Conservation (phyloP, 2,113 vertebrate species). For the Azemiops feae region DNA sequence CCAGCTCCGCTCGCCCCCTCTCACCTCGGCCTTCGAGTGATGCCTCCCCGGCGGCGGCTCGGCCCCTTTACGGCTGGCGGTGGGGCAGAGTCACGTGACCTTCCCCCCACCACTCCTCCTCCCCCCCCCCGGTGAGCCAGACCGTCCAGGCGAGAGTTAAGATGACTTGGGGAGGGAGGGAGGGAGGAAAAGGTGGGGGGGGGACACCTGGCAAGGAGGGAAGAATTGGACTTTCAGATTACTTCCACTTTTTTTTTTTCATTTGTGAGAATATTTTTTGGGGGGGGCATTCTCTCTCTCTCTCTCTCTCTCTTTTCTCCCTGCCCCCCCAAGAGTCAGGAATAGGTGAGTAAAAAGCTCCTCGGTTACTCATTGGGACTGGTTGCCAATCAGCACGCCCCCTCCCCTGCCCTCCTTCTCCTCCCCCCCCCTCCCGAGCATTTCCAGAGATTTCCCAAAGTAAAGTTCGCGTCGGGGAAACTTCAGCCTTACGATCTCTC, state of each 20-base stretch:
- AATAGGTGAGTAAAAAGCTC: neutral
- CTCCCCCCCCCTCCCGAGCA: neutral
- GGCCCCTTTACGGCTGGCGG: conserved; percentile 70
- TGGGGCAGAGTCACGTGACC: conserved; percentile 77
- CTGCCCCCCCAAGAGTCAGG: neutral
- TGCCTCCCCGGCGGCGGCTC: conserved; percentile 59
- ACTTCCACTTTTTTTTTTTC: too few relatives aligned
- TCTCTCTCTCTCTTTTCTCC: neutral
- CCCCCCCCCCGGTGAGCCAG: neutral
- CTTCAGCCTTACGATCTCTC: neutral
- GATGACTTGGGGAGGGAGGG: conserved; percentile 14
- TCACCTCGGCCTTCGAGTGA: conserved; percentile 71
- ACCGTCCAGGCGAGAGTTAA: conserved; percentile 13
- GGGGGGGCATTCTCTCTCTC: neutral
- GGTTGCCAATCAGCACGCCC: neutral
- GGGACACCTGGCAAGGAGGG: neutral
- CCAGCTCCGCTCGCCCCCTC: conserved; percentile 29
- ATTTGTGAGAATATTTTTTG: neutral
- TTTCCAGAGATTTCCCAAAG: neutral
- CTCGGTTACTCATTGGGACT: neutral
- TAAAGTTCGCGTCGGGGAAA: neutral
- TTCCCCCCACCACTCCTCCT: conserved; percentile 19
- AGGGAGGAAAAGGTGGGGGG: neutral
- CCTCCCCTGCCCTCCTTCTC: fast-evolving
- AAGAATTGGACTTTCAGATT: neutral